Base-by-base conservation (phyloP, 2,888 invertebrate species). In the Drosophila paramelanica region DNA sequence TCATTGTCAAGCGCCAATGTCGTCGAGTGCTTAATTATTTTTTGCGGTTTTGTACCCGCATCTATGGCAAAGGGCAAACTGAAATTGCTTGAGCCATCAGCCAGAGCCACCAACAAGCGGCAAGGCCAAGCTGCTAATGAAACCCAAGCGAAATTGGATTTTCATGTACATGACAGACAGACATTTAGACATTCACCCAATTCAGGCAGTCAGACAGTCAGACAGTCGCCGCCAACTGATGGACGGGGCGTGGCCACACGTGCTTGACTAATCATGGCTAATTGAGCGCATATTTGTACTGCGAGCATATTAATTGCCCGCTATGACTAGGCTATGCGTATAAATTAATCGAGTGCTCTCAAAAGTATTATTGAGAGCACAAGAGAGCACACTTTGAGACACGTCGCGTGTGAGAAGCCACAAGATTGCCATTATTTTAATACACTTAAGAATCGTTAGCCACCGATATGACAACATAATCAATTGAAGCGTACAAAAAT, bases 1-100 rank as follows among this genome's bases (percentile, higher is more conserved):
- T 83, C 83, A 83, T 72, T 84, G 71, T 76, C 89, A 87, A 89
- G 79, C 69, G 59, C 66, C 85, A 75, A 81, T 78, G 72, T 76
- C 78, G 83, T 68, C 79, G 84, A 84, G 82, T 73, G 71, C 84
- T 85, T 89, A 85, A 85, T 85, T 85, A 85, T 85, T 88, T 85
- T 85, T 89, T 85, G 84, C 65, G 84, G 84, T 85, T 88, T 74
- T 69, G 80, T 56, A 39, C 53, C 73, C 86, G 55, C 50, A 68
- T 76, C 74, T 67, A 79, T 57, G 73, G 65, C 41, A 45, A 62
- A 76, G 73, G 50, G 47, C 47, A 70, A 73, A 56, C 43, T 43
- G 68, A 74, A 84, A 84, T 89, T 62, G 89, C 88, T 83, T 83
- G 72, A 87, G 77, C 71, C 64, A 67, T 59, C 39, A 64, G 43